Evolutionary conservation across 2,797 vertebrate species (phyloP).

Genomic region (Acanthurus tractus): DNA sequence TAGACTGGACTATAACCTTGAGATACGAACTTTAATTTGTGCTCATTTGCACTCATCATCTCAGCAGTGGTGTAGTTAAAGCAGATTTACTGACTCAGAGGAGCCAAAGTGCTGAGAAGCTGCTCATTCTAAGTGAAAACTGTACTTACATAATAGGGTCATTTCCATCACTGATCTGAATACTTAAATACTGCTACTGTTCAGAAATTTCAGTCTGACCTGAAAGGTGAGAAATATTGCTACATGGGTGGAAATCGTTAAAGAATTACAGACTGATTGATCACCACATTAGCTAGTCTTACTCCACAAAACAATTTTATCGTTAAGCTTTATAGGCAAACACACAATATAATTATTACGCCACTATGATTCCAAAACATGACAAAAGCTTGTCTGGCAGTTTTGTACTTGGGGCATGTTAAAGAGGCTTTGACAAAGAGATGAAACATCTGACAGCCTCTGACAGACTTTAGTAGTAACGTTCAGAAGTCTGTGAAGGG

Average conservation of each 20-base stretch:
- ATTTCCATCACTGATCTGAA: background rate
- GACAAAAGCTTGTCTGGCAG: background rate
- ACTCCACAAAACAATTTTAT: background rate
- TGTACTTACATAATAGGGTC: too few species aligned
- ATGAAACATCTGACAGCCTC: slow-evolving; percentile 12
- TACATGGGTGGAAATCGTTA: background rate
- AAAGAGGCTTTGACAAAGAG: slow-evolving; percentile 1
- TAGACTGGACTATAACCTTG: background rate
- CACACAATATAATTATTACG: background rate
- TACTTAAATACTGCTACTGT: background rate
- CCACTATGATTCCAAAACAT: background rate
- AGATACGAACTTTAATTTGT: background rate
- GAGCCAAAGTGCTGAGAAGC: background rate
- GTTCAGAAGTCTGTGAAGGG: slow-evolving; percentile 30
- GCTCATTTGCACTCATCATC: background rate
- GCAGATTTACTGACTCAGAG: background rate
- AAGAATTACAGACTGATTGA: background rate
- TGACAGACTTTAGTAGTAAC: background rate
- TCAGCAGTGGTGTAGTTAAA: background rate
- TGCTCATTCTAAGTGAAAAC: background rate
- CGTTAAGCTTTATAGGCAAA: background rate
- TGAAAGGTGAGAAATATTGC: background rate
- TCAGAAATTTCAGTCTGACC: background rate
- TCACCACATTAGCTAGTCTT: background rate
- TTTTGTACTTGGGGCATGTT: background rate